Conservation (phyloP, 2,888 invertebrate species). For the Drosophila robusta region DNA sequence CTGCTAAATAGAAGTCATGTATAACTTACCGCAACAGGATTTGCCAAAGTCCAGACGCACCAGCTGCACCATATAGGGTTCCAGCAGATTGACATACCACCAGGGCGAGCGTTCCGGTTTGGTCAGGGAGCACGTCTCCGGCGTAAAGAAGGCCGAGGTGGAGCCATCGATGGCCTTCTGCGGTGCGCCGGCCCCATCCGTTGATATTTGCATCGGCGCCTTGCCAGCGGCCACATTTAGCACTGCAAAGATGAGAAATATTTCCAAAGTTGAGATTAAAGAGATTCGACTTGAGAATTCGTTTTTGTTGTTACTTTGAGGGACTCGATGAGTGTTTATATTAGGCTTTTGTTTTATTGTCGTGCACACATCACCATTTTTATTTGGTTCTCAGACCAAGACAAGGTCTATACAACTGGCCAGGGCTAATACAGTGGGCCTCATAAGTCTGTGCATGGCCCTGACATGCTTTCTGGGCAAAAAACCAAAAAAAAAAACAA, state of each 20-base stretch:
- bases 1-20: too few species aligned
- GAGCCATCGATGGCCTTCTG: slow-evolving; percentile 97
- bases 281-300: slow-evolving; percentile 16
- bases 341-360: slow-evolving; percentile 48
- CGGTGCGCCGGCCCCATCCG: slow-evolving; percentile 92
- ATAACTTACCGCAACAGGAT: slow-evolving; percentile 93
- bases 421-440: slow-evolving; percentile 45
- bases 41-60: slow-evolving; percentile 96
- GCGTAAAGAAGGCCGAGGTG: slow-evolving; percentile 92
- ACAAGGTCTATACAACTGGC: slow-evolving; percentile 66
- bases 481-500: slow-evolving; percentile 4
- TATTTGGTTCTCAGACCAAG: slow-evolving; percentile 49
- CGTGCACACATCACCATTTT: background rate
- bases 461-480: slow-evolving; percentile 60
- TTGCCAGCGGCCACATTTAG: slow-evolving; percentile 97
- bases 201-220: slow-evolving; percentile 97
- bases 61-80: slow-evolving; percentile 97
- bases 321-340: slow-evolving; percentile 6
- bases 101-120: slow-evolving; percentile 93
- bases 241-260: slow-evolving; percentile 87
- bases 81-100: slow-evolving; percentile 98
- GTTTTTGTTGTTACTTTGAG: background rate
- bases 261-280: slow-evolving; percentile 23
- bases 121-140: slow-evolving; percentile 95
- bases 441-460: slow-evolving; percentile 39